A percentile compares a stretch with the other conserved stretches of the same genome.
Evolutionary conservation across 1,140 invertebrate species (phyloP).

Genomic region (Trypoxylus dichotomus): DNA sequence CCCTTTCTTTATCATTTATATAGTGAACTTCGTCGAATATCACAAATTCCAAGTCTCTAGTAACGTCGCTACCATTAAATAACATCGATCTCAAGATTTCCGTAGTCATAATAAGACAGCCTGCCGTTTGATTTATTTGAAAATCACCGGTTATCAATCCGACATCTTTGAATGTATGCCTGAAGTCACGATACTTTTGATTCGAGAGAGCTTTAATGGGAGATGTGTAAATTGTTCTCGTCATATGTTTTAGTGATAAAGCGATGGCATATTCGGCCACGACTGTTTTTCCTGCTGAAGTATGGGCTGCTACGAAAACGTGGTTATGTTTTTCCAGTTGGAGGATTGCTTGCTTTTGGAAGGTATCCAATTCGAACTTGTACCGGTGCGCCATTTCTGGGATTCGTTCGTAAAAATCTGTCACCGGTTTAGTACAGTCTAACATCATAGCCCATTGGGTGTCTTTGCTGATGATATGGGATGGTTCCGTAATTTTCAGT

Average conservation of each 20-base stretch:
- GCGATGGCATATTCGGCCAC: conserved; percentile 99
- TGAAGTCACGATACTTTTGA: conserved; percentile 98
- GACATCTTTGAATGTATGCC: conserved; percentile 88
- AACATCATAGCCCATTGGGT: conserved; percentile 85
- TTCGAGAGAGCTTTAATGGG: conserved; percentile 99
- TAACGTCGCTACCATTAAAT: conserved; percentile 92
- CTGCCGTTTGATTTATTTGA: conserved; percentile 91
- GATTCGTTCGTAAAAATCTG: conserved; percentile 80
- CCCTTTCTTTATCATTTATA: conserved; percentile 96
- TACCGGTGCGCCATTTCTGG: conserved; percentile 85
- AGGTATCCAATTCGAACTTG: conserved; percentile 94
- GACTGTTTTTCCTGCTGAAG: conserved; percentile 98
- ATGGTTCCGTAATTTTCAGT: conserved; percentile 36
- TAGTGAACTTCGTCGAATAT: conserved; percentile 99
- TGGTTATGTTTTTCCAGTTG: conserved; percentile 46
- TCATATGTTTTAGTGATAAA: conserved; percentile 88
- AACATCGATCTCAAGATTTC: conserved; percentile 98
- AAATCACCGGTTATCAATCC: conserved; percentile 95
- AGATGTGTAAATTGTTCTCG: conserved; percentile 96
- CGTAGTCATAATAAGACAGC: conserved; percentile 99
- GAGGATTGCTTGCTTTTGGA: conserved; percentile 95
- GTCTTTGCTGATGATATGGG: conserved; percentile 40
- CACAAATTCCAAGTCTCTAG: conserved; percentile 96
- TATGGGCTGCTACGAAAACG: conserved; percentile 67
- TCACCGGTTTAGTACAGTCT: conserved; percentile 76